Percentiles rank a stretch among this genome's conserved stretches.
Conservation (phyloP, 2,797 vertebrate genomes). For the Protonibea diacanthus region DNA sequence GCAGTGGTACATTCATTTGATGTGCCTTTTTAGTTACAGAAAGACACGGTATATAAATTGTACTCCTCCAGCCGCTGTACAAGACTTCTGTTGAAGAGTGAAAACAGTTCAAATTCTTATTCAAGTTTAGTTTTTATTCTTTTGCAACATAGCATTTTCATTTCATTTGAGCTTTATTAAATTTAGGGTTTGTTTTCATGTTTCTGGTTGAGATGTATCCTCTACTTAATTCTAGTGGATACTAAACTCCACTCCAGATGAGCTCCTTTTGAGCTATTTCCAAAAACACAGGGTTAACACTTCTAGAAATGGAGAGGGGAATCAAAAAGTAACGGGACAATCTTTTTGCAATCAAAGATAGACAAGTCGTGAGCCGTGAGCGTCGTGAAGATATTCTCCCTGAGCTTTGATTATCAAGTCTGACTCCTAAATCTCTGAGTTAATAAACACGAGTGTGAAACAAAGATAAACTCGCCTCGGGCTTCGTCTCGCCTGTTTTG, state of each 20-base stretch:
- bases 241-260: not conserved
- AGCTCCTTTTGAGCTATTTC: not conserved
- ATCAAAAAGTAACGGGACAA: not conserved
- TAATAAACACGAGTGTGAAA: slow-evolving; percentile 35
- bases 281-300: not conserved
- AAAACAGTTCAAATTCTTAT: not conserved
- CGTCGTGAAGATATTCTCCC: not conserved
- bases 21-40: not conserved
- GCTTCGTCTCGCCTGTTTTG: not conserved
- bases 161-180: not conserved
- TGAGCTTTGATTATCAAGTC: slow-evolving; percentile 21
- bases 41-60: not conserved
- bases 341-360: slow-evolving; percentile 12
- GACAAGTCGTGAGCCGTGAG: slow-evolving; percentile 18
- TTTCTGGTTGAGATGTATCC: not conserved
- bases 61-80: not conserved
- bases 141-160: not conserved
- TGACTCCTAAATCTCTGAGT: slow-evolving; percentile 22
- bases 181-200: not conserved
- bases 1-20: too few relatives aligned
- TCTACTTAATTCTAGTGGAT: not conserved
- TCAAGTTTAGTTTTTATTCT: not conserved
- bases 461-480: slow-evolving; percentile 20
- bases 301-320: not conserved
- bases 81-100: not conserved